Base-by-base conservation (phyloP, 2,888 invertebrate genomes). In the Phalera bucephala region DNA sequence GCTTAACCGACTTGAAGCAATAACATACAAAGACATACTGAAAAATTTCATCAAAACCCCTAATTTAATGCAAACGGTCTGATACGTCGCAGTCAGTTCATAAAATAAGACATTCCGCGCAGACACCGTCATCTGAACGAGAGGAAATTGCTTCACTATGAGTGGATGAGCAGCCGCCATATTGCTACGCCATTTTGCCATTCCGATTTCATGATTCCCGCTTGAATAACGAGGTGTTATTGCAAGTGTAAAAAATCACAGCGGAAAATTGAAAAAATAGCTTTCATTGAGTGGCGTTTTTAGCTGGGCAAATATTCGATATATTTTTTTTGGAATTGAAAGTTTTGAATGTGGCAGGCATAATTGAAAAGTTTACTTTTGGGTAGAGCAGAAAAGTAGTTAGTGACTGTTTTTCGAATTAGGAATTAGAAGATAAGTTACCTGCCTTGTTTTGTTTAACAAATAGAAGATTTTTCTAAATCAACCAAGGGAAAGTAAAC, bases 151-250 rank as follows among this genome's bases (percentile, higher is more conserved):
- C 68, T 43, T 43, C 52, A 62, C 63, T 66, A 64, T 64, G 64
- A 64, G 58, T 62, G 64, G 62, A 62, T 59, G 62, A 60, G 45
- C 60, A 45, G 47, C 26, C 68, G 70, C 65, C 72, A 70, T 72
- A 68, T 68, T 72, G 72, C 56, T 53, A 46, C 57, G 66, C 66
- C 70, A 66, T 72, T 73, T 72, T 70, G n/a, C 69, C 67, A 72
- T 72, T 73, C 66, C 72, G 65, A 73, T 73, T 76, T 66, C 67
- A 69, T 69, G 69, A 73, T 63, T 72, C 65, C 55, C 64, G 57
- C 52, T 64, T 64, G 60, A 67, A 64, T 66, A 66, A 67, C 64
- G 63, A 63, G 59, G 47, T 56, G 49, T 49, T 45, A 57, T 57
- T 52, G 39, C 43, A 52, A 61, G 58, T 64, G 58, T 50, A 45